A percentile compares a stretch with the other conserved stretches of the same genome.
Conservation (phyloP, 2,113 vertebrate genomes). For the Pleuronectes platessa region DNA sequence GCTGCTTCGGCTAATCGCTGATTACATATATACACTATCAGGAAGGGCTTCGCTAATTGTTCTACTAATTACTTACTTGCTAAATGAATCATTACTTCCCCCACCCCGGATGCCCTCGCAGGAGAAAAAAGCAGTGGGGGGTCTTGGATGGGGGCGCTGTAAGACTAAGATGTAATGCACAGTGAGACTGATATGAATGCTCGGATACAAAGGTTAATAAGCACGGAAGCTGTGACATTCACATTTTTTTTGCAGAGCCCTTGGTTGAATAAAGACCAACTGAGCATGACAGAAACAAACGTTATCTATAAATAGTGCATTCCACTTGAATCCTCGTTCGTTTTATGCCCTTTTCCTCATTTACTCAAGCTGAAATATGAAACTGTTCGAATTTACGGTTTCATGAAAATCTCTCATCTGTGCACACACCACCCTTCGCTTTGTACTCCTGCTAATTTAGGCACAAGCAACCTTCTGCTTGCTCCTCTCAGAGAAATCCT, state of each 20-base stretch:
- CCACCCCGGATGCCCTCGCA: slow-evolving; percentile 28
- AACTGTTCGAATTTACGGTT: background rate
- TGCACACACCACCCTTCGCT: slow-evolving; percentile 7
- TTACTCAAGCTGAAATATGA: slow-evolving; percentile 15
- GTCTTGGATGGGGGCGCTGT: slow-evolving; percentile 2
- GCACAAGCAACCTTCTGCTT: background rate
- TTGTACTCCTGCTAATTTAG: slow-evolving; percentile 20
- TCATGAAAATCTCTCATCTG: slow-evolving; percentile 18
- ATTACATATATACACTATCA: slow-evolving; percentile 53
- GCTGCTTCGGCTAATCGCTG: slow-evolving; percentile 60
- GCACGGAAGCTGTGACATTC: background rate
- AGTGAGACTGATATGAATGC: slow-evolving; percentile 23
- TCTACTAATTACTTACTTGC: slow-evolving; percentile 58
- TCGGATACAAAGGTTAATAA: slow-evolving; percentile 14
- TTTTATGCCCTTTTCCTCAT: slow-evolving; percentile 6
- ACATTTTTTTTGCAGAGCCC: background rate
- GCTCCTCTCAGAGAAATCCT: background rate
- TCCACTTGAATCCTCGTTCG: slow-evolving; percentile 5
- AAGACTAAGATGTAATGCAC: background rate
- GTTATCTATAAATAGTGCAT: background rate
- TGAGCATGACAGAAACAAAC: slow-evolving; percentile 23
- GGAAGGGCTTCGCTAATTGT: slow-evolving; percentile 53
- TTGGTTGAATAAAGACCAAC: slow-evolving; percentile 11
- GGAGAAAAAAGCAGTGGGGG: slow-evolving; percentile 12
- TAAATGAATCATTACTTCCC: slow-evolving; percentile 58